Percentiles rank a stretch among this genome's conserved stretches.
These are phyloP conservation scores for Lasiurus cinereus DNA, from an alignment of 2,113 vertebrate genomes.

Conservation along the genomic window DNA sequence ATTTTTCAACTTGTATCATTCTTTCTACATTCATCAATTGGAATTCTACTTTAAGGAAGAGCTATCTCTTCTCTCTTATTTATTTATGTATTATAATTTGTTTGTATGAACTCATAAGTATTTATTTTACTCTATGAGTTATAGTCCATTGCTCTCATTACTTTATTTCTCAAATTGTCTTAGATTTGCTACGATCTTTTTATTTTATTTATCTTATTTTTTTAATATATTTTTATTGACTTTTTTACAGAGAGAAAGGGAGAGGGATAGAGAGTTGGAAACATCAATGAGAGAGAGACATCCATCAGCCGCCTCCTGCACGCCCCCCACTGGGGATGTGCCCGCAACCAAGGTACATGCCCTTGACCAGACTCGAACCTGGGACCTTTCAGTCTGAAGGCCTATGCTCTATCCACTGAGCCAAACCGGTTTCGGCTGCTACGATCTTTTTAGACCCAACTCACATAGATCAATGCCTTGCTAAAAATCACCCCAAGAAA, in stretches of 20 bases:
- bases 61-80: background rate
- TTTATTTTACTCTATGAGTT: slow-evolving; percentile 23
- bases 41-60: slow-evolving; percentile 33
- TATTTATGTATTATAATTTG: slow-evolving; percentile 27
- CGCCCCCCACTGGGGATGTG: too few species aligned
- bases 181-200: slow-evolving; percentile 24
- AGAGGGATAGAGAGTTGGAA: too few species aligned
- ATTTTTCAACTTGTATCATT: background rate
- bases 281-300: too few species aligned
- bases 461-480: slow-evolving; percentile 5
- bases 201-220: background rate
- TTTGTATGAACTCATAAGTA: background rate
- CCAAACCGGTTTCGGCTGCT: background rate
- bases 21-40: background rate
- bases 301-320: too few species aligned
- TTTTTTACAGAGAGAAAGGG: too few species aligned
- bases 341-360: too few species aligned
- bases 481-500: slow-evolving; percentile 58
- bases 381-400: too few species aligned
- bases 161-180: slow-evolving; percentile 38
- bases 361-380: too few species aligned
- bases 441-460: slow-evolving; percentile 27
- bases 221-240: too few species aligned
- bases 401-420: too few species aligned
- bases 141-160: slow-evolving; percentile 11